A percentile compares a stretch with the other conserved stretches of the same genome.
Evolutionary conservation across 92 coral and sea anemone genomes (phyloP).

Genomic region (Porites rus): DNA sequence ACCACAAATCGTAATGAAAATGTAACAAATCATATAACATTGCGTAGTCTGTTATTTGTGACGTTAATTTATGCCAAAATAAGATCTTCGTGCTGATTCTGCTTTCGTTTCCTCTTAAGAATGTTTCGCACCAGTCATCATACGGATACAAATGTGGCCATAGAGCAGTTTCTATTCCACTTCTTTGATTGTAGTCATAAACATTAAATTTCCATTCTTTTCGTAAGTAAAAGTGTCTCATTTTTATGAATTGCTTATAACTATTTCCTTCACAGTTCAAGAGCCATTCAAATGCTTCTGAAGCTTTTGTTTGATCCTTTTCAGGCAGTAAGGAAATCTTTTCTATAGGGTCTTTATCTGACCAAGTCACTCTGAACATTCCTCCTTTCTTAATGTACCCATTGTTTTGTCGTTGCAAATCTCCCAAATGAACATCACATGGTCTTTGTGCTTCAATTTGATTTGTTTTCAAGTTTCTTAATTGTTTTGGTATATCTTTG

Average conservation of each 20-base stretch:
- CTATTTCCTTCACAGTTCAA: neutral
- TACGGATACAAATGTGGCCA: slow-evolving; percentile 65
- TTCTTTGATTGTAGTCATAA: slow-evolving; percentile 23
- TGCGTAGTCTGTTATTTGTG: slow-evolving; percentile 41
- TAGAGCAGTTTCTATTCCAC: slow-evolving; percentile 46
- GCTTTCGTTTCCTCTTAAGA: slow-evolving; percentile 26
- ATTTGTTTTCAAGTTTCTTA: neutral
- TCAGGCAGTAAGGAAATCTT: slow-evolving; percentile 24
- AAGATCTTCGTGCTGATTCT: slow-evolving; percentile 30
- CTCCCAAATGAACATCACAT: slow-evolving; percentile 23
- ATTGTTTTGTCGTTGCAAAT: slow-evolving; percentile 9
- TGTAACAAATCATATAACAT: slow-evolving; percentile 61
- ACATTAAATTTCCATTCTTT: neutral
- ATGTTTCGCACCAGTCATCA: slow-evolving; percentile 51
- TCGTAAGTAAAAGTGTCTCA: neutral
- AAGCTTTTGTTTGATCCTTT: neutral
- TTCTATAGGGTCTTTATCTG: neutral
- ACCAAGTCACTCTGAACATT: slow-evolving; percentile 30
- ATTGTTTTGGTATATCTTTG: neutral
- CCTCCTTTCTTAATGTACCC: slow-evolving; percentile 39
- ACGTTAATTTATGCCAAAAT: slow-evolving; percentile 14
- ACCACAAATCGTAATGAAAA: slow-evolving; percentile 68
- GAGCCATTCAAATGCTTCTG: slow-evolving; percentile 35
- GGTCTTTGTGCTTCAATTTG: slow-evolving; percentile 14
- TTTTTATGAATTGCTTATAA: slow-evolving; percentile 13